Evolutionary conservation across 2,797 vertebrate genomes (phyloP), one percentile per base, ranked within the genome.

Genomic region (Rhinatrema bivittatum): DNA sequence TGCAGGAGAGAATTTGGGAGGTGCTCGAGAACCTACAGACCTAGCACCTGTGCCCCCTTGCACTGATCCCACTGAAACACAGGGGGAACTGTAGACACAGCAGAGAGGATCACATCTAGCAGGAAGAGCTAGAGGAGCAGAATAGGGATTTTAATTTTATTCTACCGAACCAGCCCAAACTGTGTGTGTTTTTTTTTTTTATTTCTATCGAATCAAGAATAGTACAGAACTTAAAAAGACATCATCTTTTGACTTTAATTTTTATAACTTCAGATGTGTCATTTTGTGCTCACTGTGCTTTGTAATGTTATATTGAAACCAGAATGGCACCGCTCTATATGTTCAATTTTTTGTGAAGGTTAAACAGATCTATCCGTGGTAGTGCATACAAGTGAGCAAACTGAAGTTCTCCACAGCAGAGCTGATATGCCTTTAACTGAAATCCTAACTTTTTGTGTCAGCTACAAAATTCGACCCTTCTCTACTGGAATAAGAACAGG

Each of bases 91-190:
- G 42, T 41, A 50, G 48, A 60, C 35, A 16, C 40, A 50, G 34
- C 16, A 29, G 46, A 49, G 51, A 55, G 31, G 46, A 13, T n/a
- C 43, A 29, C 60, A 37, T 46, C 25, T 56, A 11, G 41, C 54
- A 60, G 53, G 50, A 39, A 59, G 61, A 56, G 56, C 62, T 12
- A 17, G 53, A 41, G 36, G 52, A 25, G 47, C 50, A 39, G 42
- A 55, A 68, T 42, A 50, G 2, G 8, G n/a, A 42, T 61, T 29
- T 56, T 47, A 41, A 27, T 62, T 62, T 59, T 68, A 49, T 52
- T 50, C 46, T 62, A 55, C 53, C 48, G 62, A 53, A 46, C 54
- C 28, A 25, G 31, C 51, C 51, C 36, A 38, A 38, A 21, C 50
- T 43, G 42, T 42, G 2, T 0, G n/a, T n/a, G n/a, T n/a, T n/a